Percentiles rank a stretch among this genome's conserved stretches.
These are phyloP conservation scores for Caenorhabditis tropicalis DNA, from an alignment of 1,140 invertebrate genomes.

Conservation along the genomic window DNA sequence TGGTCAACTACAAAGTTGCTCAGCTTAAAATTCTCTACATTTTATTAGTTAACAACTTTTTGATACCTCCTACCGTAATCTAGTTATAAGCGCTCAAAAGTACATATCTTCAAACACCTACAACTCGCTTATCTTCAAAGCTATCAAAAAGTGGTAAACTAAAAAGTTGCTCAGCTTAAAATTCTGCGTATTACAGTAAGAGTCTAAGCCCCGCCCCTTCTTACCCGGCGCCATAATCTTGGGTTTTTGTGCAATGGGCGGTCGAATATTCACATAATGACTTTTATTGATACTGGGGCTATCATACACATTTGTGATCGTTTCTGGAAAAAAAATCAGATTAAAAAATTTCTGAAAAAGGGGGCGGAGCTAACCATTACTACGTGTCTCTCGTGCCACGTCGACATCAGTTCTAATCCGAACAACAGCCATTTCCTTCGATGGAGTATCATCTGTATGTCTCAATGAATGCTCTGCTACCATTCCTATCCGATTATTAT, in stretches of 20 bases:
- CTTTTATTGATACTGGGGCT: neutral
- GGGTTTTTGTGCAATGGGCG: neutral
- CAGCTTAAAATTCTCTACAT: no score
- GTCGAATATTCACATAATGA: slow-evolving; percentile 22
- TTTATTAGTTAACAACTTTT: no score
- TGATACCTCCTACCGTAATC: no score
- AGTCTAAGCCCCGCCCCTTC: no score
- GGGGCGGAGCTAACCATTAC: neutral
- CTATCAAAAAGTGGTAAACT: no score
- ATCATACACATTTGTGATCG: neutral
- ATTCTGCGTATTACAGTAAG: no score
- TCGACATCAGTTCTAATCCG: slow-evolving; percentile 8
- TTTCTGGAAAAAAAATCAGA: neutral
- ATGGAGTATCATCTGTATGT: neutral
- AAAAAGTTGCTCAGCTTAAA: no score
- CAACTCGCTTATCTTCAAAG: no score
- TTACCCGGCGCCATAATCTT: neutral
- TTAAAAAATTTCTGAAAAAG: neutral
- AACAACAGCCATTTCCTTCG: neutral
- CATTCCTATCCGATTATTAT: slow-evolving; percentile 5
- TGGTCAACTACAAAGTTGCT: no score
- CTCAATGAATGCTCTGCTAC: neutral
- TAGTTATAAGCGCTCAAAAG: no score
- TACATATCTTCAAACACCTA: no score
- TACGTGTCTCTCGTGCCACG: neutral